phyloP scores from a whole-genome alignment of 2,888 invertebrate genomes.

The Yponomeuta plumbellus region DNA sequence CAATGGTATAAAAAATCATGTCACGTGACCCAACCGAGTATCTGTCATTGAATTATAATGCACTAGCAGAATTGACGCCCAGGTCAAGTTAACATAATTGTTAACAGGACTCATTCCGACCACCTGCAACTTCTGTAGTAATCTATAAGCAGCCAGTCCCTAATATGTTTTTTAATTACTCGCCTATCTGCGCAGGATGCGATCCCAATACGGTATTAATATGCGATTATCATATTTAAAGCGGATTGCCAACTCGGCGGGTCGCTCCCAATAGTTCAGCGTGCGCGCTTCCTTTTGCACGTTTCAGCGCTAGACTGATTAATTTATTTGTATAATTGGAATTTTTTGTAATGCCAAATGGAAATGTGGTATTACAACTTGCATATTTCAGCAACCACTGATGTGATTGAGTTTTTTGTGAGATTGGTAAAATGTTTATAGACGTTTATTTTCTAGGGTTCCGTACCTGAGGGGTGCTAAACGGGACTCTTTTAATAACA shows the following conservation, averaged over 20 bases:
- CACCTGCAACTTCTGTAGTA: background rate
- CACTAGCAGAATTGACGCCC: no score
- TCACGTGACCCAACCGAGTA: no score
- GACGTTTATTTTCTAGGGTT: background rate
- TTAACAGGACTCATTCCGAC: background rate
- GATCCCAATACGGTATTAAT: constrained; percentile 14
- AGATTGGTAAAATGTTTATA: background rate
- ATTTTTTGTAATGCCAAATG: constrained; percentile 1
- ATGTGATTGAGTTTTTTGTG: background rate
- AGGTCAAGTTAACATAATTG: no score
- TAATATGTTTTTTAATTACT: constrained; percentile 67
- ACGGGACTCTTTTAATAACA: no score
- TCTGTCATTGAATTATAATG: no score
- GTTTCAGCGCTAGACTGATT: background rate
- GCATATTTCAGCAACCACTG: background rate
- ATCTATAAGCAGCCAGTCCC: constrained; percentile 21
- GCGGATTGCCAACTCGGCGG: constrained; percentile 42
- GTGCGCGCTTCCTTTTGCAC: constrained; percentile 26
- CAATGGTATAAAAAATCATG: no score
- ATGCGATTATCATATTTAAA: constrained; percentile 46
- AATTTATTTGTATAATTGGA: constrained; percentile 2
- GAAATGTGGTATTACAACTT: background rate
- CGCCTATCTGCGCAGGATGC: constrained; percentile 17
- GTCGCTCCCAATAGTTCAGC: constrained; percentile 43
- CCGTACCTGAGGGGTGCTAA: no score